Evolutionary conservation across 2,113 vertebrate species (phyloP).

Genomic region (Aspiorhynchus laticeps): DNA sequence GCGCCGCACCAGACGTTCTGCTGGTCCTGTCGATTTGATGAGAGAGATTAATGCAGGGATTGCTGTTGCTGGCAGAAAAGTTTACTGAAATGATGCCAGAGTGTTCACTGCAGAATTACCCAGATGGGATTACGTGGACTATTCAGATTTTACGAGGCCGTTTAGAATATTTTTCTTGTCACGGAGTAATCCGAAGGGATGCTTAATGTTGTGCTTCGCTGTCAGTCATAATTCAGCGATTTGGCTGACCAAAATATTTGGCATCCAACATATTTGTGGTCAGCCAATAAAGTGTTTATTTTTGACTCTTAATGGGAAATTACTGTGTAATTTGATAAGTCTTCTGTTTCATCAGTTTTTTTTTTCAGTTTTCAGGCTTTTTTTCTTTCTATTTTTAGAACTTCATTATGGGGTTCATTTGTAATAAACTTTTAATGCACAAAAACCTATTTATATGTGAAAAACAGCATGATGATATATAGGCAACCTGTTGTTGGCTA

Average conservation of each 20-base stretch:
- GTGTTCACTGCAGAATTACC: constrained; percentile 74
- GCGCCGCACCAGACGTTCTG: constrained; percentile 51
- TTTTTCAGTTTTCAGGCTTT: neutral
- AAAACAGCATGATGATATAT: neutral
- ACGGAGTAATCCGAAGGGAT: constrained; percentile 40
- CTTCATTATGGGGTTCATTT: neutral
- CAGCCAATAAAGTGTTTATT: constrained; percentile 1
- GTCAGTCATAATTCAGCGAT: constrained; percentile 35
- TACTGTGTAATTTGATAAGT: neutral
- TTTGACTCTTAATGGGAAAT: constrained; percentile 29
- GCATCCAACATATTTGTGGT: constrained; percentile 29
- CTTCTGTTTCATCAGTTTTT: neutral
- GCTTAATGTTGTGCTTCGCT: constrained; percentile 20
- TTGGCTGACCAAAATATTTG: constrained; percentile 16
- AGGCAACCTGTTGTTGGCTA: neutral
- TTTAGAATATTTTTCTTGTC: constrained; percentile 67
- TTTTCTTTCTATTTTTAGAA: neutral
- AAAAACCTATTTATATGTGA: neutral
- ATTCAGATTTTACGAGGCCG: constrained; percentile 70
- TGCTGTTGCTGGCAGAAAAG: constrained; percentile 61
- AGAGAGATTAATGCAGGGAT: constrained; percentile 56
- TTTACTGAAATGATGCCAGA: constrained; percentile 68
- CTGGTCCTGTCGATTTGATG: constrained; percentile 52
- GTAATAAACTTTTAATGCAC: neutral
- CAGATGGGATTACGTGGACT: constrained; percentile 70